phyloP scores from a whole-genome alignment of 2,113 vertebrate species.

The Montifringilla adamsi region DNA sequence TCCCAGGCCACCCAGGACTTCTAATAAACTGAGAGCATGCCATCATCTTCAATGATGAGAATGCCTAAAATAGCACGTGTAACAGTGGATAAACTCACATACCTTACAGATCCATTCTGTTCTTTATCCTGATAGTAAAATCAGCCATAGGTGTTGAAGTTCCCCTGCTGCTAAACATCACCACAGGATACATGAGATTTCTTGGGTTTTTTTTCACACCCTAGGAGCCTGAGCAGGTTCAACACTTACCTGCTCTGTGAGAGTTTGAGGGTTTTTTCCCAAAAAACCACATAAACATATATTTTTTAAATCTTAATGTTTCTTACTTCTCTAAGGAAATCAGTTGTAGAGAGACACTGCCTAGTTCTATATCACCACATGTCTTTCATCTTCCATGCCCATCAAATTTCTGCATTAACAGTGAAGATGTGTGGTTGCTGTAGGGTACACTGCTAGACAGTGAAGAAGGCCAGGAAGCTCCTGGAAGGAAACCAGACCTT shows the following conservation, averaged over 20 bases:
- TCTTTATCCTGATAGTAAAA: not conserved
- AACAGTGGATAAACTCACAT: not conserved
- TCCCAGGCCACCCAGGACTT: not conserved
- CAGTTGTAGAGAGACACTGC: not conserved
- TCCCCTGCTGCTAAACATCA: conserved; percentile 49
- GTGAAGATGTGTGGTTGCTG: not conserved
- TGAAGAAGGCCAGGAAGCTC: not conserved
- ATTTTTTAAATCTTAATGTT: not conserved
- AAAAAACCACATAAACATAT: not conserved
- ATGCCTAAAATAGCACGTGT: not conserved
- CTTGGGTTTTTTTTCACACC: not conserved
- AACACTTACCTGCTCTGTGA: not conserved
- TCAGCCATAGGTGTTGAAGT: conserved; percentile 32
- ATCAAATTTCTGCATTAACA: not conserved
- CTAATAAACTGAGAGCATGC: not conserved
- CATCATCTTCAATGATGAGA: not conserved
- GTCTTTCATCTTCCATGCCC: not conserved
- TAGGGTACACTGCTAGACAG: not conserved
- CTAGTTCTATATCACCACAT: not conserved
- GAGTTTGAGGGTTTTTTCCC: fast-evolving
- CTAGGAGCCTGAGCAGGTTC: not conserved
- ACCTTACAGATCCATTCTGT: not conserved
- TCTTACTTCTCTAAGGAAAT: not conserved
- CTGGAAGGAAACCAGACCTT: not conserved
- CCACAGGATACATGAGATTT: not conserved